Evolutionary conservation across 2,797 vertebrate species (phyloP), one percentile per base, ranked within the genome.

Genomic region (Nannoperca obscura): DNA sequence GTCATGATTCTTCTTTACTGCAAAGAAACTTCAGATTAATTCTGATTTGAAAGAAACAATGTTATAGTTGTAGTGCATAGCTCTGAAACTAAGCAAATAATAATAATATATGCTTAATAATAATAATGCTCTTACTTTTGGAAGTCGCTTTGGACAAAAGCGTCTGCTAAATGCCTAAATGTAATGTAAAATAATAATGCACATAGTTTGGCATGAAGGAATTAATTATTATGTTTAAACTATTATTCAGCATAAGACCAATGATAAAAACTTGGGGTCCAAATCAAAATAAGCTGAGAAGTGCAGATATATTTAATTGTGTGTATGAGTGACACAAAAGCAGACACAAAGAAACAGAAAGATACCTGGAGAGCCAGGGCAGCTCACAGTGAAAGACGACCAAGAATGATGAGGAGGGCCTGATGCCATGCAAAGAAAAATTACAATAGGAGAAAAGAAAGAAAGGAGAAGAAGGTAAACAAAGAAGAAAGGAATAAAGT

Each of bases 371-470:
- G 94, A 95, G 74, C 91, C 46, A 80, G 93, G 85, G 80, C 91
- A 95, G 87, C 91, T 93, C 81, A 95, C 75, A 84, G 88, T 92
- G 78, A 95, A 95, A 93, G 95, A 94, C 1, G 94, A 95, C 93
- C 93, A 95, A 72, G 95, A 96, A 78, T 95, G 93, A 17, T 91
- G 93, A 57, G 87, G 89, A 76, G 81, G 87, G 79, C 92, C 95
- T 95, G 78, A 86, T 57, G 74, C 12, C 84, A 83, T 79, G 86
- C 83, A 89, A 52, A 75, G 3, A 38, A 58, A 2, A 70, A 65
- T 58, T 34, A 50, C 50, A 84, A 49, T 1, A 64, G 65, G 15
- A 82, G n/a, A 60, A 73, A 58, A 58, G 14, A 50, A 42, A 65
- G 19, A 52, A 27, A 54, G 24, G 20, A 77, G 22, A 24, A 57